Evolutionary conservation across 2,888 invertebrate species (phyloP).

Genomic region (Hemicrepidius hirtus): DNA sequence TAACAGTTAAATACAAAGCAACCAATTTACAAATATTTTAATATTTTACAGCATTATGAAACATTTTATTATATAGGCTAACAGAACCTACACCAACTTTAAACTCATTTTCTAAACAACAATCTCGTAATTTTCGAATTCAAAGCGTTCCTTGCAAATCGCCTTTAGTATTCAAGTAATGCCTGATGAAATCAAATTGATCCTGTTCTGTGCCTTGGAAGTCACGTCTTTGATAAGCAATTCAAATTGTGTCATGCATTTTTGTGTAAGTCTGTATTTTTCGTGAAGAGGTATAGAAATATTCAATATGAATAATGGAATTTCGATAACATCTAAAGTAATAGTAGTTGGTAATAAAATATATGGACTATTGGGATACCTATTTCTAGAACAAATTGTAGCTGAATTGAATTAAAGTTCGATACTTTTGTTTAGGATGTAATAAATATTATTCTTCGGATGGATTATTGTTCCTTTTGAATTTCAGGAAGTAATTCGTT

Average conservation of each 20-base stretch:
- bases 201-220: conserved; percentile 4
- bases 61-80: no score
- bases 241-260: conserved; percentile 34
- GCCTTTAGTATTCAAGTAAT: neutral
- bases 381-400: neutral
- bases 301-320: conserved; percentile 26
- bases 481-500: conserved; percentile 88
- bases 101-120: neutral
- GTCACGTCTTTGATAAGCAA: conserved; percentile 38
- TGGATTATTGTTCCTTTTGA: neutral
- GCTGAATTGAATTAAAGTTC: neutral
- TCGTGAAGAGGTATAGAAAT: neutral
- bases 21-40: no score
- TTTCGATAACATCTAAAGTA: neutral
- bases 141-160: neutral
- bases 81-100: no score
- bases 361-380: neutral
- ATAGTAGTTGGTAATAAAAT: conserved; percentile 1
- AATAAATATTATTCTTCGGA: neutral
- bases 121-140: conserved; percentile 2
- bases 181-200: conserved; percentile 35
- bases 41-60: no score
- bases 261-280: conserved; percentile 24
- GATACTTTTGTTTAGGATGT: neutral
- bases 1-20: no score